phyloP scores from a whole-genome alignment of 2,888 invertebrate species.

The Lasioglossum vierecki region DNA sequence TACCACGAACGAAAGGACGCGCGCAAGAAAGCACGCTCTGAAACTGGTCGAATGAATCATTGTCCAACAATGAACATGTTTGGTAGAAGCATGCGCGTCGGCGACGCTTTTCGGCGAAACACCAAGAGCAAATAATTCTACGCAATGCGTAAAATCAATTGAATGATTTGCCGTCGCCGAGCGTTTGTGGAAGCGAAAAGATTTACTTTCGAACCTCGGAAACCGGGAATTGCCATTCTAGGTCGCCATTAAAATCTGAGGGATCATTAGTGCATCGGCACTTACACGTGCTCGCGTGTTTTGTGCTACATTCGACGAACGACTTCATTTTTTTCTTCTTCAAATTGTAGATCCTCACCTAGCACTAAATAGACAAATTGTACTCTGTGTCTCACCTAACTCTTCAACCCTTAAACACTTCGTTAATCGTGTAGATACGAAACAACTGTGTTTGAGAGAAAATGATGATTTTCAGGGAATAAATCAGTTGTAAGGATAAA shows the following conservation, averaged over 20 bases:
- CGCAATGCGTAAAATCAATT: constrained; percentile 14
- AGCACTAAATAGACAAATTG: neutral
- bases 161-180: neutral
- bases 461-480: neutral
- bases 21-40: constrained; percentile 32
- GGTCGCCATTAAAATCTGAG: neutral
- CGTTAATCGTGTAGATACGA: neutral
- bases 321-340: neutral
- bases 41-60: constrained; percentile 42
- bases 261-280: neutral
- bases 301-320: neutral
- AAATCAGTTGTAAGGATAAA: too few species aligned
- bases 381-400: neutral
- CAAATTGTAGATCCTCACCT: neutral
- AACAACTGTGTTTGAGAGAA: neutral
- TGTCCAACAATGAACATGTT: constrained; percentile 19
- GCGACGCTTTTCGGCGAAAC: constrained; percentile 16
- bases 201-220: neutral
- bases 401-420: neutral
- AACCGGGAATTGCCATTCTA: neutral
- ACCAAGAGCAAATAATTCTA: neutral
- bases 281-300: neutral
- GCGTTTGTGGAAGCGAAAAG: neutral
- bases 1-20: constrained; percentile 10
- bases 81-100: constrained; percentile 23